Evolutionary conservation across 2,888 invertebrate species (phyloP), one percentile per base, ranked within the genome.

Genomic region (Amphimallon solstitiale): DNA sequence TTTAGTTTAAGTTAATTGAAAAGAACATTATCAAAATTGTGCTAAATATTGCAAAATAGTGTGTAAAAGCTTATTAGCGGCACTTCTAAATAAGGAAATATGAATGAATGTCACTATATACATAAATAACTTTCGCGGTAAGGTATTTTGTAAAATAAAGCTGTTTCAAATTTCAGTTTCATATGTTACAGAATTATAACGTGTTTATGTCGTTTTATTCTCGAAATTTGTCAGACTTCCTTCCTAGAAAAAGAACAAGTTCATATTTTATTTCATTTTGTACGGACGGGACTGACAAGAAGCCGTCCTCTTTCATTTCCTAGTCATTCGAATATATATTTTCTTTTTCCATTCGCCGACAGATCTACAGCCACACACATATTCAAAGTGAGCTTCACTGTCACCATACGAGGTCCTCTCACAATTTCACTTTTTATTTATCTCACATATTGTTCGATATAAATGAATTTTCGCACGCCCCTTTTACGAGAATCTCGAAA

Each of bases 391-490:
- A 21, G 46, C 46, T 46, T 46, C 46, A 21, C 21, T 21, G 46
- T 19, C 46, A 29, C 5, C 21, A 21, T 17, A 19, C 17, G 46
- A 21, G n/a, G n/a, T 17, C 2, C 46, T 40, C 7, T 19, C 35
- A 51, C 35, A 34, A 34, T 34, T 35, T 17, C 17, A 17, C 51
- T 51, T 51, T 51, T 51, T 51, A 46, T 46, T 46, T 46, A 46
- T 46, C 46, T 46, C n/a, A 19, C 46, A 15, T 51, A 51, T 51
- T 51, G 34, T 51, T 35, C 12, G 10, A 34, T 7, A 12, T 51
- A 35, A 15, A 15, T 2, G 15, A 52, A 37, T 52, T 52, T n/a
- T 52, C 52, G 2, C 52, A n/a, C 21, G 14, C 37, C 2, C 17
- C 29, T 29, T 52, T 12, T 35, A 37, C 10, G 37, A 19, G 37